Evolutionary conservation across 2,113 vertebrate genomes (phyloP), one percentile per base, ranked within the genome.

Genomic region (Eonycteris spelaea): DNA sequence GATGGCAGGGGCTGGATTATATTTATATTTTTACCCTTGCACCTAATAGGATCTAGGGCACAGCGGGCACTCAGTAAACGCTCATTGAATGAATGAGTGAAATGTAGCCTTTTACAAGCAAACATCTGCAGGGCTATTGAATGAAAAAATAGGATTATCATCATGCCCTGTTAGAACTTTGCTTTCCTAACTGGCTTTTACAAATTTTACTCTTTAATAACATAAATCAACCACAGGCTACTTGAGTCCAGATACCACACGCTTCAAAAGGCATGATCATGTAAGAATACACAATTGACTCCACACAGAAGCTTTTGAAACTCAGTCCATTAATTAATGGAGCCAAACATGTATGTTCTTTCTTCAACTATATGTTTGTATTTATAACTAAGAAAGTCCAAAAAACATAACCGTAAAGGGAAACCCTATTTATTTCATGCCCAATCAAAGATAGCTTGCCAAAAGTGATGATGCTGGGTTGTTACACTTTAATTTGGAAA

Each of bases 401-500:
- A 48, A 84, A 74, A 83, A 35, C 12, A 57, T 15, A 57, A 71
- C 57, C 65, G 51, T 24, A 35, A 79, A 71, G 26, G 38, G n/a
- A 82, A 92, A 68, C 59, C 43, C 19, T 55, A 63, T 63, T 71
- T 91, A 82, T 80, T 82, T 59, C n/a, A 40, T 45, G 19, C 12
- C 30, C 85, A 71, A 40, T 57, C n/a, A 86, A 70, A 88, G 45
- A 79, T 19, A 75, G 28, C 68, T 40, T 91, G 48, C 83, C 83
- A 83, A 82, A 78, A 70, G 21, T 51, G 35, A 22, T 51, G 30
- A 15, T 48, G 16, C 43, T 89, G 48, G 43, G 15, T 7, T 61
- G 48, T 33, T 88, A 38, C 48, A 30, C 57, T 79, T 73, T 94
- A 85, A 95, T 94, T 96, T 93, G 83, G 65, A 96, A 96, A 94